A percentile compares a stretch with the other conserved stretches of the same genome.
Evolutionary conservation across 2,113 vertebrate genomes (phyloP).

Genomic region (Chloropsis hardwickii): DNA sequence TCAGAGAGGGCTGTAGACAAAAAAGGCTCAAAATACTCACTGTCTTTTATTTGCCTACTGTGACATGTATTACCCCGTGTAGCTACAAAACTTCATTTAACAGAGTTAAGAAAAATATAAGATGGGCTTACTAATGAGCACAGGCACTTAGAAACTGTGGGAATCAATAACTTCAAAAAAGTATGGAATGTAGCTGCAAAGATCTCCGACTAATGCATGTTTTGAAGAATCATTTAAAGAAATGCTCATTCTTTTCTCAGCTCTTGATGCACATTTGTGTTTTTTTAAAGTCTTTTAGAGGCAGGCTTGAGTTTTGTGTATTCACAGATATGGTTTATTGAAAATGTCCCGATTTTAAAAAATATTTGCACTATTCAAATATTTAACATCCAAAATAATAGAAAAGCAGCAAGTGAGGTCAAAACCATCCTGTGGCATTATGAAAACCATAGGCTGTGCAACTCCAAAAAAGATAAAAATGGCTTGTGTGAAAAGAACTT

Average conservation of each 20-base stretch:
- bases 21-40: neutral
- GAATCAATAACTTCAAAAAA: neutral
- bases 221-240: neutral
- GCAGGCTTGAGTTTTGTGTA: neutral
- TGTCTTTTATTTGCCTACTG: neutral
- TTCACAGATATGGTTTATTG: neutral
- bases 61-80: neutral
- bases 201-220: neutral
- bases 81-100: neutral
- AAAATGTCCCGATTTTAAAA: neutral
- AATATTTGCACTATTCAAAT: slow-evolving; percentile 11
- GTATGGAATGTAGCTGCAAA: neutral
- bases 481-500: neutral
- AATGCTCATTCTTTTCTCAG: neutral
- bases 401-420: neutral
- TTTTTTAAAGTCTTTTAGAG: neutral
- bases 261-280: neutral
- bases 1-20: neutral
- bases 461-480: neutral
- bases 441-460: neutral
- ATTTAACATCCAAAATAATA: neutral
- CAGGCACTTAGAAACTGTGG: neutral
- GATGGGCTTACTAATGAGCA: neutral
- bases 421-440: neutral
- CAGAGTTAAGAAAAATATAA: neutral